Conservation (phyloP, 2,888 invertebrate genomes). For the Limnephilus rhombicus region DNA sequence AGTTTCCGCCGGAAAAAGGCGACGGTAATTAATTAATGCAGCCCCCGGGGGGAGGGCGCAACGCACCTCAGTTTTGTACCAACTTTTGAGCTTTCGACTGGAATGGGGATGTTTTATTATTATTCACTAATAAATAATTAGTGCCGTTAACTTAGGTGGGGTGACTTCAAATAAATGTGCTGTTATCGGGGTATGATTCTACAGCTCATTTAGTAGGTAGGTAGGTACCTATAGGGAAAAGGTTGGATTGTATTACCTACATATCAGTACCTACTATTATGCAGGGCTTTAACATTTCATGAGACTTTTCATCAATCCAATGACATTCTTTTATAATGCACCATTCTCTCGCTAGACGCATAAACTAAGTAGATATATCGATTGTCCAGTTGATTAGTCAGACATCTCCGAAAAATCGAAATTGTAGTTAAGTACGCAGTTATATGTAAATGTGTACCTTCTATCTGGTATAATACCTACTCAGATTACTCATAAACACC, state of each 20-base stretch:
- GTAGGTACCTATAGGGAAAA: neutral
- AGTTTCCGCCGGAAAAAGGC: slow-evolving; percentile 54
- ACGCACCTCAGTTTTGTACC: neutral
- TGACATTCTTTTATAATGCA: no score
- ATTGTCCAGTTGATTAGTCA: no score
- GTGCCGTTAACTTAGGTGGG: neutral
- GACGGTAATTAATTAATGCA: slow-evolving; percentile 62
- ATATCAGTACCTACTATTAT: no score
- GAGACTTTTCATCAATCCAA: neutral
- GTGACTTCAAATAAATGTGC: neutral
- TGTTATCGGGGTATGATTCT: neutral
- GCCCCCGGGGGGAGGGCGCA: slow-evolving; percentile 2
- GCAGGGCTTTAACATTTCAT: neutral
- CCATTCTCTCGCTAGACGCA: no score
- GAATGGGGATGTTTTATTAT: neutral
- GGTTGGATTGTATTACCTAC: neutral
- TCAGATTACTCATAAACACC: no score
- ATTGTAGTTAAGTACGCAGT: no score
- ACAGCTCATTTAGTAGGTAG: neutral
- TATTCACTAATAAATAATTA: neutral
- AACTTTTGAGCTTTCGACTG: neutral
- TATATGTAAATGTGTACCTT: no score
- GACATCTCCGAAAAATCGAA: no score
- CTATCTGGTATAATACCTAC: no score
- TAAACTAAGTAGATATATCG: no score